A percentile compares a stretch with the other conserved stretches of the same genome.
Evolutionary conservation across 1,140 invertebrate species (phyloP).

Genomic region (Polyergus mexicanus): DNA sequence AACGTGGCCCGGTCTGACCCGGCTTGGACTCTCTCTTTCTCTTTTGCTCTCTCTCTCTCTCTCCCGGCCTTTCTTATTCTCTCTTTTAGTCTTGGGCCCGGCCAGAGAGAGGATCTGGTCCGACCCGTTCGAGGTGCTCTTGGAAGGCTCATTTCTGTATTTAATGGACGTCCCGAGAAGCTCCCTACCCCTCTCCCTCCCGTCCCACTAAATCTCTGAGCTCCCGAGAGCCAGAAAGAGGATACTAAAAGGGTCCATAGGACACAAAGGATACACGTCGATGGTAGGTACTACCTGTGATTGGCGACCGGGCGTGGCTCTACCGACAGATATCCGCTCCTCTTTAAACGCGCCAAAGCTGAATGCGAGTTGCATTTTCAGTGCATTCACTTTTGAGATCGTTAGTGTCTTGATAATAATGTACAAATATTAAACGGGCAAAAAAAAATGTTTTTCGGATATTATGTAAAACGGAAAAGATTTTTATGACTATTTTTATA

Average conservation of each 20-base stretch:
- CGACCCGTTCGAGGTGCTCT: conserved; percentile 81
- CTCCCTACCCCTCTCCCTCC: conserved; percentile 30
- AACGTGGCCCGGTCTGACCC: conserved; percentile 84
- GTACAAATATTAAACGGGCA: background rate
- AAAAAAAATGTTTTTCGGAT: background rate
- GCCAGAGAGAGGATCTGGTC: conserved; percentile 77
- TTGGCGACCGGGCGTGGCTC: conserved; percentile 83
- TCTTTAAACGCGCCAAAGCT: conserved; percentile 63
- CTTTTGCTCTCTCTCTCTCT: conserved; percentile 42
- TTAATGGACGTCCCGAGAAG: conserved; percentile 85
- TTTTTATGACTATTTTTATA: background rate
- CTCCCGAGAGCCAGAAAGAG: conserved; percentile 73
- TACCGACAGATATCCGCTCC: conserved; percentile 73
- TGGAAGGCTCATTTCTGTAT: conserved; percentile 85
- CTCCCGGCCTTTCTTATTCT: conserved; percentile 52
- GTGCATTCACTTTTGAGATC: conserved; percentile 24
- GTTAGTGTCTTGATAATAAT: conserved; percentile 35
- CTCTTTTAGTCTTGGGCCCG: conserved; percentile 64
- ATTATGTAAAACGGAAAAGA: background rate
- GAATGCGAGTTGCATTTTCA: conserved; percentile 31
- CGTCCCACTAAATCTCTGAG: conserved; percentile 78
- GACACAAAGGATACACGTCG: conserved; percentile 84
- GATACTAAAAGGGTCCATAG: conserved; percentile 73
- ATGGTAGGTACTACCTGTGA: conserved; percentile 78
- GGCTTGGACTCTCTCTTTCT: conserved; percentile 74